These are phyloP conservation scores for Orchesella cincta DNA, from an alignment of 1,140 invertebrate species.

Conservation along the genomic window DNA sequence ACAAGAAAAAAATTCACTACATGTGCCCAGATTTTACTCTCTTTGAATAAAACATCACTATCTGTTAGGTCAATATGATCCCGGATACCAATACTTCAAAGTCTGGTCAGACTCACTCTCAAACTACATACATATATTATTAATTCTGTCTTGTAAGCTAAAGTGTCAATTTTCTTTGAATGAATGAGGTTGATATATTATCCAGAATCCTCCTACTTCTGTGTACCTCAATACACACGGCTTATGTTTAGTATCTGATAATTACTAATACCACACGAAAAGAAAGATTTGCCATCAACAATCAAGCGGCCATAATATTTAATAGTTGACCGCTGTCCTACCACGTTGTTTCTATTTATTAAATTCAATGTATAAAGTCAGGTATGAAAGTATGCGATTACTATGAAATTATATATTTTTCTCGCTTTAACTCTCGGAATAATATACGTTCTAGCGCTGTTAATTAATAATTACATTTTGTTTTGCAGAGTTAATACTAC, in stretches of 20 bases:
- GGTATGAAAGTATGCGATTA: neutral
- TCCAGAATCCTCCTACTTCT: too few relatives aligned
- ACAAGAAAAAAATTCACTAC: neutral
- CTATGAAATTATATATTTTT: constrained; percentile 8
- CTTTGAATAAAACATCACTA: neutral
- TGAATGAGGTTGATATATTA: too few relatives aligned
- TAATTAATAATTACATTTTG: neutral
- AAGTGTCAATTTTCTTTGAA: too few relatives aligned
- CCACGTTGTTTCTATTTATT: neutral
- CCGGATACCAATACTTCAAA: too few relatives aligned
- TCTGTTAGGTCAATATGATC: neutral
- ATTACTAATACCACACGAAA: neutral
- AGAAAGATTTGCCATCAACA: neutral
- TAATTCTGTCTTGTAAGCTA: too few relatives aligned
- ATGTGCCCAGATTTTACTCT: neutral
- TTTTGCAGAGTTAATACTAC: neutral
- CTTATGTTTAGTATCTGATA: neutral
- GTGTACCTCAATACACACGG: too few relatives aligned
- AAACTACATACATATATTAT: too few relatives aligned
- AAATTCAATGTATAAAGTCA: neutral
- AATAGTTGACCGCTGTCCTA: neutral
- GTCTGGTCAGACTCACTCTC: too few relatives aligned
- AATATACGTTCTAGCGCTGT: neutral
- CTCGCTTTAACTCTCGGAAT: neutral
- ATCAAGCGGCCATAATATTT: neutral